Evolutionary conservation across 2,113 vertebrate species (phyloP).

Genomic region (Cebidichthys violaceus): DNA sequence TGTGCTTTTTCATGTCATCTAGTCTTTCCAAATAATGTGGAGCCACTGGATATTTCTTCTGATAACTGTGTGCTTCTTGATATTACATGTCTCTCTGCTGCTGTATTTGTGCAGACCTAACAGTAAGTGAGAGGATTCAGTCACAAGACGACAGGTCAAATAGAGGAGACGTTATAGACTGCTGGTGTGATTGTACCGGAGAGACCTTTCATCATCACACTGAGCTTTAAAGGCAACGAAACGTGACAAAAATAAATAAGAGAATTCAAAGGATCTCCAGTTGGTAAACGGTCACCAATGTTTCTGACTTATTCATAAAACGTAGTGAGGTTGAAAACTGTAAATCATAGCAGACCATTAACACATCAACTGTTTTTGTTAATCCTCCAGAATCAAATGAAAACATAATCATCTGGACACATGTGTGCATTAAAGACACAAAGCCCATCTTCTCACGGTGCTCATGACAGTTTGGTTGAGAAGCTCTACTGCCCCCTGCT

Average conservation of each 20-base stretch:
- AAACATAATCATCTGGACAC: background rate
- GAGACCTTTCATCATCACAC: background rate
- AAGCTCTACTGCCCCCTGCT: constrained; percentile 58
- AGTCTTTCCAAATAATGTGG: background rate
- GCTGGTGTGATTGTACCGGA: background rate
- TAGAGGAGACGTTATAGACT: background rate
- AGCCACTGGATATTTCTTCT: background rate
- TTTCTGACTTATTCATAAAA: background rate
- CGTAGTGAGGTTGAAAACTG: background rate
- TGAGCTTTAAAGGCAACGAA: background rate
- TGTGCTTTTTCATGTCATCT: background rate
- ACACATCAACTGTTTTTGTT: background rate
- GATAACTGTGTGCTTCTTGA: background rate
- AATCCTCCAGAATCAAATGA: background rate
- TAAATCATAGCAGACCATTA: background rate
- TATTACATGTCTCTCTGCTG: background rate
- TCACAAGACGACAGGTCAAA: background rate
- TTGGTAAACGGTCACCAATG: background rate
- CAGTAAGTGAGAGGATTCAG: background rate
- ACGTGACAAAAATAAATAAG: no score
- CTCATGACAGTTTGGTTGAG: background rate
- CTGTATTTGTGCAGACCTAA: background rate
- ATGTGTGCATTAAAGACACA: background rate
- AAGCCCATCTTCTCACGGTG: background rate
- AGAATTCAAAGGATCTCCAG: background rate